Evolutionary conservation across 2,888 invertebrate species (phyloP).

Genomic region (Rapana venosa): DNA sequence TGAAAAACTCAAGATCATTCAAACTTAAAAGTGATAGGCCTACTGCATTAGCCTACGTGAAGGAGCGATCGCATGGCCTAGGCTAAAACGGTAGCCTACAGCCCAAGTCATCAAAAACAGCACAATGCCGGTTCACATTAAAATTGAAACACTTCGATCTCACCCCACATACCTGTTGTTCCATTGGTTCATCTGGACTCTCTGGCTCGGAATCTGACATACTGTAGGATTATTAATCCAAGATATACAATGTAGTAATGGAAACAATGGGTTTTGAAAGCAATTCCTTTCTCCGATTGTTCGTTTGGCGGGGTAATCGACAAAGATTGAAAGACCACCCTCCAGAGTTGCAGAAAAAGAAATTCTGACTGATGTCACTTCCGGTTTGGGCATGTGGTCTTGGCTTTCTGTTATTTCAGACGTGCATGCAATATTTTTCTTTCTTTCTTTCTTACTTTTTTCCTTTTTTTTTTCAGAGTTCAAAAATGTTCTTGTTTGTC

Average conservation of each 20-base stretch:
- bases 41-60: not conserved
- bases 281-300: too few species aligned
- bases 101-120: not conserved
- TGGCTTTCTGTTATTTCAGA: too few species aligned
- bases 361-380: not conserved
- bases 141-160: not conserved
- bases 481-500: too few species aligned
- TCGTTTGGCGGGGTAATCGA: conserved; percentile 39
- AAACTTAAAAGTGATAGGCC: not conserved
- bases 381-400: not conserved
- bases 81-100: too few species aligned
- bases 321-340: not conserved
- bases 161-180: conserved; percentile 56
- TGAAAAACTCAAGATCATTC: not conserved
- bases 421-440: too few species aligned
- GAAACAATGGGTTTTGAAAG: not conserved
- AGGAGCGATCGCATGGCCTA: not conserved
- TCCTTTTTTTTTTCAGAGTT: too few species aligned
- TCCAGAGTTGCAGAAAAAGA: too few species aligned
- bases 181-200: conserved; percentile 63
- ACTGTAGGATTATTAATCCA: not conserved
- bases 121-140: not conserved
- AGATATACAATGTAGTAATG: not conserved
- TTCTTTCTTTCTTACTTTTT: too few species aligned
- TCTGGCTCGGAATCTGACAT: conserved; percentile 71